These are phyloP conservation scores for Mus spicilegus DNA, from an alignment of 2,113 vertebrate genomes.

Conservation along the genomic window DNA sequence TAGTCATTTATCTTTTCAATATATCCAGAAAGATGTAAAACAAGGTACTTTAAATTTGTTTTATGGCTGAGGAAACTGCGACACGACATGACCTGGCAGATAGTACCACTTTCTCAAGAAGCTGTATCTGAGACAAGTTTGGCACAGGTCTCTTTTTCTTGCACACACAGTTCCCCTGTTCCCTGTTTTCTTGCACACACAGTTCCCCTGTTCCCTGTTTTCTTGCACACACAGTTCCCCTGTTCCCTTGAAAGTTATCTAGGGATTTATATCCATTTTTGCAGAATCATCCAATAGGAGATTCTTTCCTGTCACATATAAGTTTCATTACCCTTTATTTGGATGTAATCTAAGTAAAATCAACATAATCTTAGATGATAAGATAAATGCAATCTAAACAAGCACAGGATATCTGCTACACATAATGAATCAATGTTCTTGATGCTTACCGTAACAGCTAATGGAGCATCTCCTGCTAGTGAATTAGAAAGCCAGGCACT, in stretches of 20 bases:
- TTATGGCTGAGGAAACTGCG: neutral
- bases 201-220: no score
- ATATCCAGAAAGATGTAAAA: neutral
- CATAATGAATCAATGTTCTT: constrained; percentile 52
- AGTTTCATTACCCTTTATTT: constrained; percentile 70
- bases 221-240: neutral
- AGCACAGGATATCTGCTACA: neutral
- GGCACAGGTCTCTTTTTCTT: neutral
- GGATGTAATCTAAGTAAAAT: constrained; percentile 68
- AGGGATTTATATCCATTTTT: neutral
- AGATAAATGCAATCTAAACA: constrained; percentile 56
- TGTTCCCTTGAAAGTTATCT: neutral
- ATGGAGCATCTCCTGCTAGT: constrained; percentile 38
- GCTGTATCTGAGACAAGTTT: neutral
- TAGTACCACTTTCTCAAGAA: neutral
- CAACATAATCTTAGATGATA: constrained; percentile 72
- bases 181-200: neutral
- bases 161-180: neutral
- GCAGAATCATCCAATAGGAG: constrained; percentile 24
- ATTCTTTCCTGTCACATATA: constrained; percentile 60
- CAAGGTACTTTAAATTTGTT: neutral
- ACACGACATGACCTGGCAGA: neutral
- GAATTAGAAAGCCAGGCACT: constrained; percentile 55
- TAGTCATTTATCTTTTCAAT: neutral
- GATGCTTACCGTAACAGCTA: constrained; percentile 51